Percentiles rank a stretch among this genome's conserved stretches.
phyloP scores from a whole-genome alignment of 2,888 invertebrate genomes.

The Cantharis flavilabris region DNA sequence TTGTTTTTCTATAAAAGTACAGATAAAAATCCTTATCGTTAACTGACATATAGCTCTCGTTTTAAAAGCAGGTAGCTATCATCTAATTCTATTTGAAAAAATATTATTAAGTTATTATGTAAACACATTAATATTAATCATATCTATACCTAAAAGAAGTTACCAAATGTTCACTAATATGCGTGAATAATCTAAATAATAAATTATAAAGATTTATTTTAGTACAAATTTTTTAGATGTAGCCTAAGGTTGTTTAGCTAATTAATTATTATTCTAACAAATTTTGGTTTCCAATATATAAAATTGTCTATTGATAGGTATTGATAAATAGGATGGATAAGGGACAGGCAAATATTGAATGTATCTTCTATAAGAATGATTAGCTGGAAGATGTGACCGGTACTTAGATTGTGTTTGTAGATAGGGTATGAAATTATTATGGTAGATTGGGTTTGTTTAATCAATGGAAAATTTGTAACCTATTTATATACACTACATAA shows the following conservation, averaged over 20 bases:
- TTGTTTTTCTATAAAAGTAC: not conserved
- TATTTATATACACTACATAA: not conserved
- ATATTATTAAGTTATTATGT: too few relatives aligned
- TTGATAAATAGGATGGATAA: not conserved
- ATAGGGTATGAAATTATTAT: not conserved
- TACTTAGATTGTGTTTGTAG: not conserved
- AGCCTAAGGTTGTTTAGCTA: not conserved
- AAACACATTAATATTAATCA: too few relatives aligned
- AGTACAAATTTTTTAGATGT: not conserved
- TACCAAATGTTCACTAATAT: too few relatives aligned
- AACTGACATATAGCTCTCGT: not conserved
- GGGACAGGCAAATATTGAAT: not conserved
- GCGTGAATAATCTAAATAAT: too few relatives aligned
- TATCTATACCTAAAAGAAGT: too few relatives aligned
- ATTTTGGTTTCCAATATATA: not conserved
- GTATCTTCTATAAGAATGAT: not conserved
- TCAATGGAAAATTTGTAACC: not conserved
- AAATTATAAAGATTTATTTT: too few relatives aligned
- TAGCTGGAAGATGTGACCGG: not conserved
- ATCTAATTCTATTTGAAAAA: too few relatives aligned
- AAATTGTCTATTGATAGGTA: not conserved
- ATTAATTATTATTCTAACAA: not conserved
- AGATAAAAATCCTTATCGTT: not conserved
- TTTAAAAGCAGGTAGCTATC: not conserved
- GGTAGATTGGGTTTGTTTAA: not conserved